phyloP scores from a whole-genome alignment of 2,797 vertebrate genomes.

The Oreochromis grahami region DNA sequence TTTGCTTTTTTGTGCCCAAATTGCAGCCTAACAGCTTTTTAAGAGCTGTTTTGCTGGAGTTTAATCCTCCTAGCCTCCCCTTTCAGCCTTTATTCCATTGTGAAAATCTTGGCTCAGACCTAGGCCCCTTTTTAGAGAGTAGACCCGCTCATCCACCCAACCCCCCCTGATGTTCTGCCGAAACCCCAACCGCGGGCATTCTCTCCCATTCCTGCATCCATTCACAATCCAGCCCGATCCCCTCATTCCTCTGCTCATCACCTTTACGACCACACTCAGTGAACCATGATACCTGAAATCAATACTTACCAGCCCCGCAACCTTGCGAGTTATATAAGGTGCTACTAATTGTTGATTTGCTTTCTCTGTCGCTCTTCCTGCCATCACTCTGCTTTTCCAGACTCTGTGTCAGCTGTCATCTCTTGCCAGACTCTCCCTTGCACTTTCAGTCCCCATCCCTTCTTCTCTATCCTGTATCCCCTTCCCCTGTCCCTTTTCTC shows the following conservation, averaged over 20 bases:
- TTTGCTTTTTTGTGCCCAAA: conserved; percentile 70
- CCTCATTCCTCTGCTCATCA: conserved; percentile 48
- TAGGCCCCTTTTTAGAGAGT: conserved; percentile 62
- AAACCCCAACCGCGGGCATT: conserved; percentile 45
- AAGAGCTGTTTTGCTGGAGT: conserved; percentile 79
- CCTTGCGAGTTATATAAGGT: conserved; percentile 66
- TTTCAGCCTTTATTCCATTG: conserved; percentile 79
- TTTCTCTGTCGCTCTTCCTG: conserved; percentile 57
- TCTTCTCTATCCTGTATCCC: conserved; percentile 19
- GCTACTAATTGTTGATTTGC: conserved; percentile 78
- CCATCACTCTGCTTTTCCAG: conserved; percentile 45
- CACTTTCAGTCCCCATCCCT: conserved; percentile 44
- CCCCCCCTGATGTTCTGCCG: not conserved
- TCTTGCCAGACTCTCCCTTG: conserved; percentile 47
- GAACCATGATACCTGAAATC: conserved; percentile 66
- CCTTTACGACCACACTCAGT: conserved; percentile 45
- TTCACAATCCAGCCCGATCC: conserved; percentile 40
- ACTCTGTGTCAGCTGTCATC: conserved; percentile 50
- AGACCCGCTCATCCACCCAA: conserved; percentile 45
- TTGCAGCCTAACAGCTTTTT: conserved; percentile 83
- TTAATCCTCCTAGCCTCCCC: conserved; percentile 77
- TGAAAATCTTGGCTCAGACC: conserved; percentile 76
- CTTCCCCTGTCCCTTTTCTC: conserved; percentile 39
- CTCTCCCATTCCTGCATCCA: conserved; percentile 34
- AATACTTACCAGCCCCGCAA: conserved; percentile 48